Conservation (phyloP, 2,113 vertebrate species). For the Syngnathus scovelli region DNA sequence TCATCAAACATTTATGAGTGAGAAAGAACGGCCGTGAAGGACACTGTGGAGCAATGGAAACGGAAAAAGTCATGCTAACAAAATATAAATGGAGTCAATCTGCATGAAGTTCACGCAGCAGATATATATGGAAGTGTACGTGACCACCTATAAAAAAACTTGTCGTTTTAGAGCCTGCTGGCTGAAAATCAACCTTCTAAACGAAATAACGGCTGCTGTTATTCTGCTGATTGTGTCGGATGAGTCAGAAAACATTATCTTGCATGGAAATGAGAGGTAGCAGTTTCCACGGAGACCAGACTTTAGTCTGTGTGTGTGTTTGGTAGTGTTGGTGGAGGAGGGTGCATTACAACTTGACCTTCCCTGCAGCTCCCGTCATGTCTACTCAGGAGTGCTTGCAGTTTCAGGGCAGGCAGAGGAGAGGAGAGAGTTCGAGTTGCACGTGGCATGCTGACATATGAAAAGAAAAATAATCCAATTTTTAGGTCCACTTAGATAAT, state of each 20-base stretch:
- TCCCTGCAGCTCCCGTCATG: not conserved
- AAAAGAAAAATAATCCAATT: not conserved
- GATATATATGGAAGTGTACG: slow-evolving; percentile 13
- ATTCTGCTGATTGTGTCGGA: slow-evolving; percentile 3
- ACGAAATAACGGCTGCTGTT: not conserved
- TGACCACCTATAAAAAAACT: not conserved
- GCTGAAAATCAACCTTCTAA: not conserved
- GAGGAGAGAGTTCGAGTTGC: not conserved
- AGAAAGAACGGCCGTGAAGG: slow-evolving; percentile 47
- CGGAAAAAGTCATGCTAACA: slow-evolving; percentile 20
- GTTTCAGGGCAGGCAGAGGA: not conserved
- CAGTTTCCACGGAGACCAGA: slow-evolving; percentile 9
- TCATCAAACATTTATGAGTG: slow-evolving; percentile 65
- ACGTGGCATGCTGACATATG: not conserved
- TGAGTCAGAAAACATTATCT: not conserved
- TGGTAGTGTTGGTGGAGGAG: not conserved
- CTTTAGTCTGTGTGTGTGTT: not conserved
- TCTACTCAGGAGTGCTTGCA: slow-evolving; percentile 2
- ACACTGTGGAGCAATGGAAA: slow-evolving; percentile 34
- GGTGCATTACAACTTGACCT: not conserved
- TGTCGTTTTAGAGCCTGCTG: not conserved
- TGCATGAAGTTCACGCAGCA: slow-evolving; percentile 24
- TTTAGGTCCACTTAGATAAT: not conserved
- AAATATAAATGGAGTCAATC: slow-evolving; percentile 42
- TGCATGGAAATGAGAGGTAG: slow-evolving; percentile 6